Base-by-base conservation (phyloP, 2,113 vertebrate species). In the Melanerpes formicivorus region DNA sequence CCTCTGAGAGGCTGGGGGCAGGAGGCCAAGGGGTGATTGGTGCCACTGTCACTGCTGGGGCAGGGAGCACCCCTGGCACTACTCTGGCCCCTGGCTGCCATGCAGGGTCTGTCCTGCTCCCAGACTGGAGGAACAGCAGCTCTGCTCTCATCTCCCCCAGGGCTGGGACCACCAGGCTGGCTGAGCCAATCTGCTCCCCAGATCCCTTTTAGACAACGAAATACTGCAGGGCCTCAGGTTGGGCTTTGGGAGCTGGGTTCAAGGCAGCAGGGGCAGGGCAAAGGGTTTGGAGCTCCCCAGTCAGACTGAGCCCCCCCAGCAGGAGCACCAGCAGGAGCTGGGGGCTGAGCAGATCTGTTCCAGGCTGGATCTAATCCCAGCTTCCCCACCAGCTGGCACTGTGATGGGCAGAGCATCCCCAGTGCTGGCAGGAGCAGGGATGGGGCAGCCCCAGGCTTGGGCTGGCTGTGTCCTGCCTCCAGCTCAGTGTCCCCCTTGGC, bases 121-220 rank as follows among this genome's bases (percentile, higher is more conserved):
- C 76, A 76, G 88, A 60, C 83, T 74, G 92, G 89, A 92, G 72
- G 87, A 95, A 77, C 2, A 93, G 84, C 90, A 80, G 93, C 16
- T 78, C 85, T 73, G 70, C 10, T 91, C 94, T 92, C 74, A 2
- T 80, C 80, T 95, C 93, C 94, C 95, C 59, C 0, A 2, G 90
- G 95, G 93, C 83, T 10, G 78, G 62, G 30, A 94, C 84, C 76
- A 62, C 89, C 76, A 83, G 85, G 94, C 50, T 52, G 50, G 21
- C 50, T 52, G 90, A 84, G 91, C 79, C 95, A 93, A 93, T 85
- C 89, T 8, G 78, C 93, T 87, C 87, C 84, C 90, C 90, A 95
- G 95, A 95, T 88, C 94, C 94, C 90, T 93, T 92, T 89, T 69
- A 94, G 95, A 92, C 72, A 50, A 96, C 95, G 94, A 95, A 96